Evolutionary conservation across 2,797 vertebrate genomes (phyloP).

Genomic region (Gouania willdenowi): DNA sequence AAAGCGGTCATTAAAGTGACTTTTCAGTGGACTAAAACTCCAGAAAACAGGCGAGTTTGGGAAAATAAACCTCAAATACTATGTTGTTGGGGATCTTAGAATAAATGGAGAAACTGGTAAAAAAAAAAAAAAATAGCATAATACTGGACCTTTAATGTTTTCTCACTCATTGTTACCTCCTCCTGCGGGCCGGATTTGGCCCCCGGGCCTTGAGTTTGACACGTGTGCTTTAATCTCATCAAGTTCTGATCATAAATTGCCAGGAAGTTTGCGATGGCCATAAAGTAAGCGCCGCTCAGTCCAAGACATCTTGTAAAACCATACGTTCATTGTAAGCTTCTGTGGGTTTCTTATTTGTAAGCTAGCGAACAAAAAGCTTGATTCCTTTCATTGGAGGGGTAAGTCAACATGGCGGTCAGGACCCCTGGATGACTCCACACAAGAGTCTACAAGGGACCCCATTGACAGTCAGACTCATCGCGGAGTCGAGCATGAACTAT

Average conservation of each 20-base stretch:
- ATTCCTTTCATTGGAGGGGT: slow-evolving; percentile 56
- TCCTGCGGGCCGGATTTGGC: no score
- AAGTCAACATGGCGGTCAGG: slow-evolving; percentile 64
- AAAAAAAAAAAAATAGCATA: no score
- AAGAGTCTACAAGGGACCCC: slow-evolving; percentile 57
- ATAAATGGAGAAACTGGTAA: no score
- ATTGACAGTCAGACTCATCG: slow-evolving; percentile 48
- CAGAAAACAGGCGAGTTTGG: no score
- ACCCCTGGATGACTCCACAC: slow-evolving; percentile 55
- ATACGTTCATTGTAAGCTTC: slow-evolving; percentile 25
- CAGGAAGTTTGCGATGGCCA: slow-evolving; percentile 9
- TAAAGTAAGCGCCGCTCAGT: slow-evolving; percentile 3
- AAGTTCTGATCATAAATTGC: slow-evolving; percentile 7
- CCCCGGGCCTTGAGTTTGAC: no score
- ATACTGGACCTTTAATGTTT: no score
- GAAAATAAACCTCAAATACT: no score
- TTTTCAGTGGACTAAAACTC: no score
- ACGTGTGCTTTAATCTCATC: background rate
- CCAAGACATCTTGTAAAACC: slow-evolving; percentile 8
- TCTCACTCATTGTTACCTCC: no score
- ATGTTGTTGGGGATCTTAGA: no score
- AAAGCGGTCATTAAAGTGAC: no score
- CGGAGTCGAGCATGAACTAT: slow-evolving; percentile 45
- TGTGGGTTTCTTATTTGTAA: slow-evolving; percentile 61
- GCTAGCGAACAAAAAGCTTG: slow-evolving; percentile 26